Conservation (phyloP, 2,113 vertebrate species). For the Charadrius vociferus region DNA sequence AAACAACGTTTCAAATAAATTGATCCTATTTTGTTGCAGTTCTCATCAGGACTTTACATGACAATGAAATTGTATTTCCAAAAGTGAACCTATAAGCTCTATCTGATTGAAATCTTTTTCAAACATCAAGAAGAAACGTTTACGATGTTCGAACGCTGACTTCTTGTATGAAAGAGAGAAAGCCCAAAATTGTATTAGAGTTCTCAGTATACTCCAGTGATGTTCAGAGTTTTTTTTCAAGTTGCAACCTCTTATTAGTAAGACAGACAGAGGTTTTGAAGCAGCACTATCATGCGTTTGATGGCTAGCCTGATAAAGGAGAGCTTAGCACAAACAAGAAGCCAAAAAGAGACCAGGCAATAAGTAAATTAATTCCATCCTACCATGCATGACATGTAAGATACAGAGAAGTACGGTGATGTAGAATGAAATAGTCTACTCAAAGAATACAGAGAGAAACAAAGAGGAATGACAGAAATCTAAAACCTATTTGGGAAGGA, state of each 20-base stretch:
- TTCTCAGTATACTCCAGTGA: neutral
- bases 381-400: neutral
- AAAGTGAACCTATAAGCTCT: constrained; percentile 1
- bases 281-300: neutral
- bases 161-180: neutral
- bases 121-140: constrained; percentile 20
- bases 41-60: constrained; percentile 28
- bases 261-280: neutral
- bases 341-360: neutral
- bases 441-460: neutral
- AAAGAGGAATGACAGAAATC: neutral
- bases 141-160: neutral
- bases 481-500: neutral
- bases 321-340: neutral
- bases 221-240: neutral
- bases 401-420: neutral
- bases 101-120: constrained; percentile 52
- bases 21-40: neutral
- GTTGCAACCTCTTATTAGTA: neutral
- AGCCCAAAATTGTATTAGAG: neutral
- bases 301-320: neutral
- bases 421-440: neutral
- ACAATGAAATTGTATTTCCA: constrained; percentile 7
- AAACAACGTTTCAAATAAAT: neutral
- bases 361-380: neutral